Conservation (phyloP, 2,888 invertebrate species). For the Pelosia muscerda region DNA sequence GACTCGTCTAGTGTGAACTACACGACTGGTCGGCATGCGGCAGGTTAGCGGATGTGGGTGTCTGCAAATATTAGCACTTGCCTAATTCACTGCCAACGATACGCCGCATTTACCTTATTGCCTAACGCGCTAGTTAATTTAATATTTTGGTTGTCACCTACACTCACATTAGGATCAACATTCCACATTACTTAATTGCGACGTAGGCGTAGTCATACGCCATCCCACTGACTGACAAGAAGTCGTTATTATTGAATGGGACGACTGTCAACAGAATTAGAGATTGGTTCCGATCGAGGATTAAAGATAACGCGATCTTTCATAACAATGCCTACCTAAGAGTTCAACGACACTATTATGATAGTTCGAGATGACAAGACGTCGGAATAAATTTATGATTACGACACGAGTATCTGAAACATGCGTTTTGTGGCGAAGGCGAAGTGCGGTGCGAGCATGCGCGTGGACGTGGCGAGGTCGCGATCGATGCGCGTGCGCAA, state of each 20-base stretch:
- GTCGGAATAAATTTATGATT: conserved; percentile 68
- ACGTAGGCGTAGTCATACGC: conserved; percentile 63
- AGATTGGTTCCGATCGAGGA: conserved; percentile 58
- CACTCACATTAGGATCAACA: conserved; percentile 59
- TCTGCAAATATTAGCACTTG: conserved; percentile 83
- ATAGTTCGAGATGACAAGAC: conserved; percentile 56
- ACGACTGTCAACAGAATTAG: conserved; percentile 60
- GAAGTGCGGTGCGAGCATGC: conserved; percentile 51
- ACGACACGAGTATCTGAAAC: conserved; percentile 64
- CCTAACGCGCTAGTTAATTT: conserved; percentile 67
- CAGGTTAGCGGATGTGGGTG: conserved; percentile 83
- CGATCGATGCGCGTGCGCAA: conserved; percentile 71
- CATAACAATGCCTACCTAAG: conserved; percentile 60
- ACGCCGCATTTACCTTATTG: conserved; percentile 74
- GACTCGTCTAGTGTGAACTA: conserved; percentile 59
- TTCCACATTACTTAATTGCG: conserved; percentile 61
- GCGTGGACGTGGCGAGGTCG: conserved; percentile 62
- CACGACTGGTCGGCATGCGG: conserved; percentile 61
- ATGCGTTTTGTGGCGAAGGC: conserved; percentile 62
- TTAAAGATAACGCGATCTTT: conserved; percentile 57
- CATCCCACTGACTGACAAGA: conserved; percentile 61
- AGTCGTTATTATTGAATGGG: conserved; percentile 59
- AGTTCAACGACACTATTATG: conserved; percentile 67
- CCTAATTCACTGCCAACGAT: conserved; percentile 71
- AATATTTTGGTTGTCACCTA: conserved; percentile 66